Conservation (phyloP, 2,888 invertebrate genomes). For the Choristoneura rosaceana region DNA sequence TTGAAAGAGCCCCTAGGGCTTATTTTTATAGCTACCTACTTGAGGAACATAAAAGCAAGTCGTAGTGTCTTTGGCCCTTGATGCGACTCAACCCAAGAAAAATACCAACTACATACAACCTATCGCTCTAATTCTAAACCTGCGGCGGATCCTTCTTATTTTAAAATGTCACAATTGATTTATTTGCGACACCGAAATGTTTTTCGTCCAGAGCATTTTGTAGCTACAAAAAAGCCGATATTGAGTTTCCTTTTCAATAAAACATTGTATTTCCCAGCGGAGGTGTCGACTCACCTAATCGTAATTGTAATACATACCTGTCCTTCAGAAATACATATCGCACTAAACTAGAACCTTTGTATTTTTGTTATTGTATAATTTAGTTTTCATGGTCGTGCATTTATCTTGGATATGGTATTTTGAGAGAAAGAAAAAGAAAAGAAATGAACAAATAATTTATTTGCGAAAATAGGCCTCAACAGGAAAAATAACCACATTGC, state of each 20-base stretch:
- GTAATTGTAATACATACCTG: slow-evolving; percentile 60
- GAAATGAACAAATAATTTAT: too few relatives aligned
- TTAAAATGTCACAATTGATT: slow-evolving; percentile 19
- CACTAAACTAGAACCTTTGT: background rate
- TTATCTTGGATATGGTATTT: background rate
- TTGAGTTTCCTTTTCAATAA: slow-evolving; percentile 58
- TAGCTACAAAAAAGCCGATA: slow-evolving; percentile 32
- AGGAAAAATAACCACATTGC: too few relatives aligned
- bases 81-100: too few relatives aligned
- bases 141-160: background rate
- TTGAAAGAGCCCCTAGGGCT: too few relatives aligned
- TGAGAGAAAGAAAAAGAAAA: too few relatives aligned
- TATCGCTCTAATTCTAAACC: too few relatives aligned
- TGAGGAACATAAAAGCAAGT: too few relatives aligned
- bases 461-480: too few relatives aligned
- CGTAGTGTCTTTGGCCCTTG: too few relatives aligned
- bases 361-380: background rate
- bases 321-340: slow-evolving; percentile 9
- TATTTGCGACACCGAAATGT: slow-evolving; percentile 27
- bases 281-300: slow-evolving; percentile 61
- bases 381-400: background rate
- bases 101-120: too few relatives aligned
- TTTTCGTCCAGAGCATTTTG: slow-evolving; percentile 23
- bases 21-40: too few relatives aligned
- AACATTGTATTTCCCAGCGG: slow-evolving; percentile 57